A percentile compares a stretch with the other conserved stretches of the same genome.
phyloP scores from a whole-genome alignment of 2,797 vertebrate species.

The Notolepis coatsorum region DNA sequence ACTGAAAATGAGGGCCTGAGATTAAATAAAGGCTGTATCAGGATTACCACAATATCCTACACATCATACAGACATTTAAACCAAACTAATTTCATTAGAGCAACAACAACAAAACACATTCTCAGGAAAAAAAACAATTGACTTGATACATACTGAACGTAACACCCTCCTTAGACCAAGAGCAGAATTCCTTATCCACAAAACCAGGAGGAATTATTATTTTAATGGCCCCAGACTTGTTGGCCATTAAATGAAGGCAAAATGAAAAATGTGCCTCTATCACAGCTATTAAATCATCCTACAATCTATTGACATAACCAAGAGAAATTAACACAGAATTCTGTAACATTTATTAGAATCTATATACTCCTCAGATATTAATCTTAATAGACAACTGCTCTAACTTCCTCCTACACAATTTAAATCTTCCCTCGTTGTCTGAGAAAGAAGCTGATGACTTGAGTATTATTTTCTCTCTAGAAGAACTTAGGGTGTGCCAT shows the following conservation, averaged over 20 bases:
- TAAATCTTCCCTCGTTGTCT: not conserved
- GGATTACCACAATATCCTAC: not conserved
- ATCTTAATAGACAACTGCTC: not conserved
- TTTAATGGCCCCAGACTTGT: not conserved
- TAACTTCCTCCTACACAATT: not conserved
- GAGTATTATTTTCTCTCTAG: not conserved
- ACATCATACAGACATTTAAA: not conserved
- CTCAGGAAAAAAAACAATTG: no score
- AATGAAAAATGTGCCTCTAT: not conserved
- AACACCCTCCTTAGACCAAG: not conserved
- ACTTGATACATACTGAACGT: not conserved
- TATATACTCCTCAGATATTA: not conserved
- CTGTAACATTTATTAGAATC: not conserved
- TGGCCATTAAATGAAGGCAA: not conserved
- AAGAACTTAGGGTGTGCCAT: not conserved
- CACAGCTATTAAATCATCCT: not conserved
- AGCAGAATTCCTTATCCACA: not conserved
- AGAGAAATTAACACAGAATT: not conserved
- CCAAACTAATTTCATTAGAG: not conserved
- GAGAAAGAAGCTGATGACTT: not conserved
- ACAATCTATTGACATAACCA: not conserved
- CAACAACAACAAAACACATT: not conserved
- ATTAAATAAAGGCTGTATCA: not conserved
- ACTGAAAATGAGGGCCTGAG: not conserved
- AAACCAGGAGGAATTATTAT: not conserved